Percentiles rank a stretch among this genome's conserved stretches.
phyloP scores from a whole-genome alignment of 2,797 vertebrate species.

The Hippoglossus hippoglossus region DNA sequence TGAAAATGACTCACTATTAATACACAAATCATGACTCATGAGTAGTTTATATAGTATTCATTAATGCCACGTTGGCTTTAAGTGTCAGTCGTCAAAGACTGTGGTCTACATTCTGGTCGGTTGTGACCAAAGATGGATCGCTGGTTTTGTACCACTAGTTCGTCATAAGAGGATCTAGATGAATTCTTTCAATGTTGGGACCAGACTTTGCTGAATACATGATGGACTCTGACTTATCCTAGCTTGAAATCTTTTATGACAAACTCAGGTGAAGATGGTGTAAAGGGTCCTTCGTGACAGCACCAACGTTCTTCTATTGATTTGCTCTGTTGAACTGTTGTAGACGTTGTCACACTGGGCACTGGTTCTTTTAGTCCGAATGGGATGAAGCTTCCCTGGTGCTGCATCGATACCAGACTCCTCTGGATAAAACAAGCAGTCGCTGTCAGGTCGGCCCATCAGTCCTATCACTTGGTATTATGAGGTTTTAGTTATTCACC shows the following conservation, averaged over 20 bases:
- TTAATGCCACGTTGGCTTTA: constrained; percentile 66
- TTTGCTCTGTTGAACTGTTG: too few relatives aligned
- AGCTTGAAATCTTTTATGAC: too few relatives aligned
- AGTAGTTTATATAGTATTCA: constrained; percentile 61
- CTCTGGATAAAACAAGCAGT: too few relatives aligned
- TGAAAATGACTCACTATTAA: constrained; percentile 65
- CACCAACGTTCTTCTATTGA: neutral
- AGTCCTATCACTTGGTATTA: neutral
- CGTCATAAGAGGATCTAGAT: constrained; percentile 15
- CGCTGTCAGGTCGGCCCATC: neutral
- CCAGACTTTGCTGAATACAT: neutral
- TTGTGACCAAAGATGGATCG: constrained; percentile 26
- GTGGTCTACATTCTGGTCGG: constrained; percentile 20
- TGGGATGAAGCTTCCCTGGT: constrained; percentile 1
- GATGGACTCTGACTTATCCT: neutral
- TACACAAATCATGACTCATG: constrained; percentile 66
- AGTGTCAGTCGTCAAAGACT: constrained; percentile 39
- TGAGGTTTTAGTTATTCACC: neutral
- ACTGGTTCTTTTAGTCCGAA: neutral
- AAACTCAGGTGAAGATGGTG: too few relatives aligned
- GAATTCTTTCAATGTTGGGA: constrained; percentile 15
- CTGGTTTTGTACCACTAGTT: constrained; percentile 5
- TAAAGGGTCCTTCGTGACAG: constrained; percentile 1
- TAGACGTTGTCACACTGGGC: neutral
- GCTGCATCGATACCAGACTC: neutral